Evolutionary conservation across 1,140 invertebrate genomes (phyloP).

Genomic region (Apis florea): DNA sequence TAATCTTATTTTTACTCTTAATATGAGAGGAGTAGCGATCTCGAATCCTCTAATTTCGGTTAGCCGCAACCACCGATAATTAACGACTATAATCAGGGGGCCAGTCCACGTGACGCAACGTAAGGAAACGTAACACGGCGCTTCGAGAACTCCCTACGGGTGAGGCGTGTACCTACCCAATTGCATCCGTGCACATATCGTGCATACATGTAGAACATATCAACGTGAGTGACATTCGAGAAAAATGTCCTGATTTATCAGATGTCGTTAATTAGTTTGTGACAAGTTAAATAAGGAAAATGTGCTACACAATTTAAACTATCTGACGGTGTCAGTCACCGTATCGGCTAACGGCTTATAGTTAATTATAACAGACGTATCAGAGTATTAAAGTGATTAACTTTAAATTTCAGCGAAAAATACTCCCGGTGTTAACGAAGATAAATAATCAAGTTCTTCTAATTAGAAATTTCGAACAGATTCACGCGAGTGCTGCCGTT

Average conservation of each 20-base stretch:
- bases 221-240: not conserved
- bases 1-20: slow-evolving; percentile 46
- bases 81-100: slow-evolving; percentile 63
- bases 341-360: slow-evolving; percentile 4
- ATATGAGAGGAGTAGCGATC: slow-evolving; percentile 45
- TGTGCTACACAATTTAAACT: slow-evolving; percentile 10
- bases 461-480: slow-evolving; percentile 30
- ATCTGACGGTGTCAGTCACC: slow-evolving; percentile 10
- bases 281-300: slow-evolving; percentile 21
- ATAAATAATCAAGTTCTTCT: slow-evolving; percentile 9
- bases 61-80: slow-evolving; percentile 60
- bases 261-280: slow-evolving; percentile 54
- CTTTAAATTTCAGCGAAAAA: slow-evolving; percentile 27
- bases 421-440: not conserved
- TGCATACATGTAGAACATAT: not conserved
- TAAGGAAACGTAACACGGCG: slow-evolving; percentile 58
- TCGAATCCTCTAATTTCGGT: slow-evolving; percentile 64
- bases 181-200: not conserved
- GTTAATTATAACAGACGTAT: slow-evolving; percentile 16
- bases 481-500: slow-evolving; percentile 16
- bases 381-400: slow-evolving; percentile 38
- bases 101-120: slow-evolving; percentile 52
- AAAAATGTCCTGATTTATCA: slow-evolving; percentile 43
- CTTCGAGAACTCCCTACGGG: slow-evolving; percentile 2
- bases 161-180: slow-evolving; percentile 8